These are phyloP conservation scores for Mythimna vitellina DNA, from an alignment of 2,888 invertebrate species.

Conservation along the genomic window DNA sequence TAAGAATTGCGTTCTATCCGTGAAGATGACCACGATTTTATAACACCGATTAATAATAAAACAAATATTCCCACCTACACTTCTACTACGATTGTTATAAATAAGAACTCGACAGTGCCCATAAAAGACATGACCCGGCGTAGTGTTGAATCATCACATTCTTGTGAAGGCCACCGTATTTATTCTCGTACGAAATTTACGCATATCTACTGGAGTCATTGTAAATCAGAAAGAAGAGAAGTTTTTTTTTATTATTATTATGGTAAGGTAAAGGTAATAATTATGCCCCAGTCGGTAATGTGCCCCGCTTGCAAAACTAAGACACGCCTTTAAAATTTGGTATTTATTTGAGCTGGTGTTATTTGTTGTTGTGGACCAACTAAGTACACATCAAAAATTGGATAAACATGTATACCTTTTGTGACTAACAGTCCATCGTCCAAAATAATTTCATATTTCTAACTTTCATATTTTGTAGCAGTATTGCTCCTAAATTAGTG, in stretches of 20 bases:
- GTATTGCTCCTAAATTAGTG: too few relatives aligned
- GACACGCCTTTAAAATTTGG: too few relatives aligned
- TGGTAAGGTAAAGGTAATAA: too few relatives aligned
- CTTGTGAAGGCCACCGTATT: constrained; percentile 60
- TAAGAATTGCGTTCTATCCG: too few relatives aligned
- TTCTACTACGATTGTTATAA: constrained; percentile 36
- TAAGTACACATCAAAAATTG: too few relatives aligned
- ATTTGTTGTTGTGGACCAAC: too few relatives aligned
- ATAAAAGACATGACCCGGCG: constrained; percentile 54
- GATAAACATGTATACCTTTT: too few relatives aligned
- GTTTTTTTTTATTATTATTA: background rate
- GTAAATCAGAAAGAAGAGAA: background rate
- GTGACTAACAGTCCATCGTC: too few relatives aligned
- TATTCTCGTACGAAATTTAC: background rate
- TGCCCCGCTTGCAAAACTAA: too few relatives aligned
- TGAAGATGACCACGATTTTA: constrained; percentile 2
- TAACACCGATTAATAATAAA: background rate
- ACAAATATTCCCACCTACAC: constrained; percentile 11
- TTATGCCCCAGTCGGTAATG: too few relatives aligned
- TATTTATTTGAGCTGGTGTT: too few relatives aligned
- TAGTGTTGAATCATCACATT: constrained; percentile 65
- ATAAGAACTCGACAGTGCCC: constrained; percentile 46
- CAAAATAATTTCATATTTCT: too few relatives aligned
- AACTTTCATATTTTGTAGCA: background rate
- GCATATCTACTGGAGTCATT: background rate